phyloP scores from a whole-genome alignment of 2,113 vertebrate species.

The Perca schrenkii region DNA sequence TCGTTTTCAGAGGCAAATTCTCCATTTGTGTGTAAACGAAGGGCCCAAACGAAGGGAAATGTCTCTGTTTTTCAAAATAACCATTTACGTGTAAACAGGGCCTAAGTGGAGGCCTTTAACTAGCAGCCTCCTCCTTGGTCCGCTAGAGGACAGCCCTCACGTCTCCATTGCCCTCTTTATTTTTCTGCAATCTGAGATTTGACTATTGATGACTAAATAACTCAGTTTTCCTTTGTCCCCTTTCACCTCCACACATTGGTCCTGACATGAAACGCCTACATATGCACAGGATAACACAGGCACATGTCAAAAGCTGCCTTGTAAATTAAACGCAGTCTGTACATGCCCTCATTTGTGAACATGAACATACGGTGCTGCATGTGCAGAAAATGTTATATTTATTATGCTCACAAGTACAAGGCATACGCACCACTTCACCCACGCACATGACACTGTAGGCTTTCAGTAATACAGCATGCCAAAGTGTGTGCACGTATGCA shows the following conservation, averaged over 20 bases:
- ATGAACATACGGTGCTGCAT: conserved; percentile 58
- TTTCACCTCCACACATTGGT: conserved; percentile 33
- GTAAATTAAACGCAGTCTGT: conserved; percentile 13
- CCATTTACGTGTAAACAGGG: too few relatives aligned
- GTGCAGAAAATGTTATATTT: conserved; percentile 36
- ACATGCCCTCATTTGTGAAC: conserved; percentile 38
- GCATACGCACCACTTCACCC: conserved; percentile 65
- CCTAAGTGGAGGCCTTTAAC: conserved; percentile 64
- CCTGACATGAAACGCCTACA: conserved; percentile 19
- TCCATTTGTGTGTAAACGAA: too few relatives aligned
- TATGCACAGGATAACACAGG: not conserved
- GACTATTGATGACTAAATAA: conserved; percentile 47
- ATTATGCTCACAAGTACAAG: conserved; percentile 63
- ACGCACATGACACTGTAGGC: conserved; percentile 69
- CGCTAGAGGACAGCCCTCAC: conserved; percentile 33
- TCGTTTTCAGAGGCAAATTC: too few relatives aligned
- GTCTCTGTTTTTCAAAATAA: too few relatives aligned
- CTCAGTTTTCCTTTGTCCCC: conserved; percentile 23
- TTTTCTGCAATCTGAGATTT: conserved; percentile 31
- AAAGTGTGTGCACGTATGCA: conserved; percentile 58
- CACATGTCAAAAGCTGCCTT: conserved; percentile 31
- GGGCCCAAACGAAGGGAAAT: too few relatives aligned
- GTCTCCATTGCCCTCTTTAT: conserved; percentile 13
- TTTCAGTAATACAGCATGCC: conserved; percentile 41
- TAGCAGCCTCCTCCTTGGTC: conserved; percentile 59